Evolutionary conservation across 2,113 vertebrate species (phyloP).

Genomic region (Phyllostomus hastatus): DNA sequence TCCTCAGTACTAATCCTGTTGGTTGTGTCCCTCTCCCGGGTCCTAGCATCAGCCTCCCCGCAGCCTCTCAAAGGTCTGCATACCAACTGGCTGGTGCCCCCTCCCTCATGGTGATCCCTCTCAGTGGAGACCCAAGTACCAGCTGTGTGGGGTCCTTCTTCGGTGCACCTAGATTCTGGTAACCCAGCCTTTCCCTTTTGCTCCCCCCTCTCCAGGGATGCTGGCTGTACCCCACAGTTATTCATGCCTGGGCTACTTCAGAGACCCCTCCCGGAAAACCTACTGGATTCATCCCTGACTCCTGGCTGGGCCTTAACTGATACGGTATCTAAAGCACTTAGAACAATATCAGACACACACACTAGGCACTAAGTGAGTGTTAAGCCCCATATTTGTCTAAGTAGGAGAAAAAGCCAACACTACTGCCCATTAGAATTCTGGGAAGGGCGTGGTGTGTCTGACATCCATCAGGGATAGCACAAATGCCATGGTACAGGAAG

Average conservation of each 20-base stretch:
- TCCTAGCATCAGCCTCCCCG: neutral
- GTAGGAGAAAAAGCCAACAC: neutral
- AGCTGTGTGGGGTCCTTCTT: neutral
- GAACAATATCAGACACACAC: neutral
- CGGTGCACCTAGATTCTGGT: neutral
- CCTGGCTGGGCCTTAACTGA: neutral
- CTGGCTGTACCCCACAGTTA: neutral
- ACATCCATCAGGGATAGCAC: fast-evolving
- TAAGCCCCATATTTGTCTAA: neutral
- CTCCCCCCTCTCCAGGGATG: neutral
- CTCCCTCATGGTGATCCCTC: neutral
- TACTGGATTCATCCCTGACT: neutral
- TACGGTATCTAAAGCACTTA: too few relatives aligned
- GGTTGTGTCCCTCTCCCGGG: fast-evolving
- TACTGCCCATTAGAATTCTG: neutral
- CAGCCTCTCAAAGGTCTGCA: neutral
- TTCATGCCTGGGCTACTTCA: too few relatives aligned
- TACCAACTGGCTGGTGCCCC: too few relatives aligned
- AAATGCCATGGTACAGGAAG: fast-evolving
- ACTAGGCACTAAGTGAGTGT: neutral
- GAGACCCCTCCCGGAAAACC: neutral
- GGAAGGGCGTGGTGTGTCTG: fast-evolving
- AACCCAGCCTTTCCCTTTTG: neutral
- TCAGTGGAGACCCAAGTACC: neutral
- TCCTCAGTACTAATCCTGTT: neutral